phyloP scores from a whole-genome alignment of 2,797 vertebrate species.

The Fistularia commersonii region DNA sequence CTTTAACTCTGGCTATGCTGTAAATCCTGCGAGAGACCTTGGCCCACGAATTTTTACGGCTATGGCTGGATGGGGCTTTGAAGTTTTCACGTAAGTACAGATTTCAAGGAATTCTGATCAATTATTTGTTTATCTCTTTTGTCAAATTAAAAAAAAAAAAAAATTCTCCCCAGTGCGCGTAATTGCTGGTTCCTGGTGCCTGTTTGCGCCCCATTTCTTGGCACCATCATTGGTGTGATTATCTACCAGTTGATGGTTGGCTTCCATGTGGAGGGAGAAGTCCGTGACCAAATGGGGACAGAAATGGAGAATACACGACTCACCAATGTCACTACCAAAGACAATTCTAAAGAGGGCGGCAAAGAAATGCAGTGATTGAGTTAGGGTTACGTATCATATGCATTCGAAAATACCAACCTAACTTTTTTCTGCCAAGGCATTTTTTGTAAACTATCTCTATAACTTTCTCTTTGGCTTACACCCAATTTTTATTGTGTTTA shows the following conservation, averaged over 20 bases:
- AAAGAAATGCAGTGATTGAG: conserved; percentile 68
- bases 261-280: conserved; percentile 85
- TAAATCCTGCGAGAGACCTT: conserved; percentile 95
- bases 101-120: not conserved
- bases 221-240: conserved; percentile 80
- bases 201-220: conserved; percentile 85
- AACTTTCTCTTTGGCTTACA: too few relatives aligned
- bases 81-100: conserved; percentile 87
- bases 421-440: too few relatives aligned
- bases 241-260: conserved; percentile 95
- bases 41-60: conserved; percentile 93
- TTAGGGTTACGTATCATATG: not conserved
- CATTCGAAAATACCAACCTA: not conserved
- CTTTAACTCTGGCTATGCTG: conserved; percentile 96
- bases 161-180: conserved; percentile 59
- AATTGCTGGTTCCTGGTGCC: conserved; percentile 92
- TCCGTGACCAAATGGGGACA: conserved; percentile 59
- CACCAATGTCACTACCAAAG: conserved; percentile 77
- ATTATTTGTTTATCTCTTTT: not conserved
- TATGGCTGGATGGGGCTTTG: conserved; percentile 89
- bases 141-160: not conserved
- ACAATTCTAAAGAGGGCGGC: conserved; percentile 35
- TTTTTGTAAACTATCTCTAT: too few relatives aligned
- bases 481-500: conserved; percentile 1
- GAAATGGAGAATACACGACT: conserved; percentile 81